These are phyloP conservation scores for Ditula angustiorana DNA, from an alignment of 2,888 invertebrate genomes.

Conservation along the genomic window DNA sequence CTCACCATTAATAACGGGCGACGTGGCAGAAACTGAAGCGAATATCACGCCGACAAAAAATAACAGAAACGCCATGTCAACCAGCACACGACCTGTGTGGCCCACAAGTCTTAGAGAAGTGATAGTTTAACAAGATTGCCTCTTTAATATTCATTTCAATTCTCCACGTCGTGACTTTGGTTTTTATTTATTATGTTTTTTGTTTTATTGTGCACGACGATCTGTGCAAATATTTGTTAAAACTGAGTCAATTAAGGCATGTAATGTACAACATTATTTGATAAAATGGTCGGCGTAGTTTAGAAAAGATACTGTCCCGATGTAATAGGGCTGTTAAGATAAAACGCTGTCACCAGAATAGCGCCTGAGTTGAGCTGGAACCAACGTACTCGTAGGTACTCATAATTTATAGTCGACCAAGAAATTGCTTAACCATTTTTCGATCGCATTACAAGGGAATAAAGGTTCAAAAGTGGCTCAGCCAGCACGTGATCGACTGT, in stretches of 20 bases:
- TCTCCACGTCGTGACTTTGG: not conserved
- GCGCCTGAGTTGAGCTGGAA: too few species aligned
- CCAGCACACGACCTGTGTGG: slow-evolving; percentile 12
- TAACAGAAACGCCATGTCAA: slow-evolving; percentile 15
- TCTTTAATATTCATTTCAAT: slow-evolving; percentile 8
- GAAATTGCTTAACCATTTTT: too few species aligned
- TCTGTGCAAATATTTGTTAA: slow-evolving; percentile 22
- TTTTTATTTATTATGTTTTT: slow-evolving; percentile 11
- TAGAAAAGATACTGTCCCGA: too few species aligned
- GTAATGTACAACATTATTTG: too few species aligned
- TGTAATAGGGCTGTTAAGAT: too few species aligned
- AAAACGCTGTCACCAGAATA: too few species aligned
- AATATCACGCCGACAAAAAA: slow-evolving; percentile 5
- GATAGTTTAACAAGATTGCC: not conserved
- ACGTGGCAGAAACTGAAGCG: slow-evolving; percentile 5
- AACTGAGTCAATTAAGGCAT: not conserved
- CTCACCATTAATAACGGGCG: slow-evolving; percentile 28
- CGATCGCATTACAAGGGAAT: too few species aligned
- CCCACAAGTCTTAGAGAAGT: not conserved
- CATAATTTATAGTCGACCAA: too few species aligned
- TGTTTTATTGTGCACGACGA: not conserved
- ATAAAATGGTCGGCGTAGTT: too few species aligned
- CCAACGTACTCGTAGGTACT: too few species aligned
- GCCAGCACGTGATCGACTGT: too few species aligned
- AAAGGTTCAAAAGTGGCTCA: too few species aligned